Base-by-base conservation (phyloP, 2,113 vertebrate species). In the Callorhinus ursinus region DNA sequence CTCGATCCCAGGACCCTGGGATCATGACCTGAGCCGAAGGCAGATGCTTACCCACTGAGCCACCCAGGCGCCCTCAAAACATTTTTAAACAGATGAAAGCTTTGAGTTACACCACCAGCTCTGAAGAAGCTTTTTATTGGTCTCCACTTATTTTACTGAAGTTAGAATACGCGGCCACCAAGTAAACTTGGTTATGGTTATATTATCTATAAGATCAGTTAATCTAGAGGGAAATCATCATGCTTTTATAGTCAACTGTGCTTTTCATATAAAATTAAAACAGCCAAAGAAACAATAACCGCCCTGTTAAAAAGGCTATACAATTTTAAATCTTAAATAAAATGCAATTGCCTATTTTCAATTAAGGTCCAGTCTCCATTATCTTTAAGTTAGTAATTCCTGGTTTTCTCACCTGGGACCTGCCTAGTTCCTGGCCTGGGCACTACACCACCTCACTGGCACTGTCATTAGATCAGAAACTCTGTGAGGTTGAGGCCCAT, bases 191-290 rank as follows among this genome's bases (percentile, higher is more conserved):
- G 33, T 69, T 65, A 55, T 57, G 26, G 7, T 74, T 85, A 39
- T 74, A 33, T 36, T 86, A 63, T 28, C 63, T 76, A n/a, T 8
- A 90, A 79, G 16, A 96, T 19, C 5, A 22, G 61, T 19, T 96
- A 83, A 82, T 46, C 67, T 15, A 36, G 31, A 86, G 15, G 28
- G 51, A 94, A 72, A 94, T 65, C 12, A n/a, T 71, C 15, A 55
- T 33, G 67, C 7, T 84, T 87, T 61, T 46, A 71, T 39, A 53
- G 55, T 36, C 53, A 91, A 46, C 5, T 55, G 84, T 39, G 22
- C 19, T 90, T 92, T 96, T 72, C 24, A 22, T 55, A n/a, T 55
- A 88, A 69, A 69, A 69, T 79, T 95, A 87, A 96, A 90, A 90
- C 3, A 72, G 31, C 39, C 71, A 74, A 74, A 95, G 33, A 77